Evolutionary conservation across 2,888 invertebrate species (phyloP).

Genomic region (Andrena flavipes): DNA sequence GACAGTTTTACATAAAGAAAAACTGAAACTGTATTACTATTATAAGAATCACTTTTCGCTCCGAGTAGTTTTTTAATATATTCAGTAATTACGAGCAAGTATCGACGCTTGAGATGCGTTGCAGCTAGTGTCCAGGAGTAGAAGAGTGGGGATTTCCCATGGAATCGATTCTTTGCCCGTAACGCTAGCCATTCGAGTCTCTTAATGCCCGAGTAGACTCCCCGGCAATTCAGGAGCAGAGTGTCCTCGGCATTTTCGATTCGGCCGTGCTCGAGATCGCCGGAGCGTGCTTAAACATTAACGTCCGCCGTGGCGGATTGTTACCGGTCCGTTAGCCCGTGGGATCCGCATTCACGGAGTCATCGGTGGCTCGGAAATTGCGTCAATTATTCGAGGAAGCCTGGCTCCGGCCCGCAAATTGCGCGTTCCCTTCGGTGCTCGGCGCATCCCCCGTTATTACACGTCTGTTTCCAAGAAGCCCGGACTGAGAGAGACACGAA

Average conservation of each 20-base stretch:
- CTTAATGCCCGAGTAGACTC: slow-evolving; percentile 19
- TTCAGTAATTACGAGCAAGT: too few relatives aligned
- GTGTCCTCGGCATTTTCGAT: slow-evolving; percentile 41
- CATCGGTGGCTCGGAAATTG: slow-evolving; percentile 68
- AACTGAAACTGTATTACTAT: too few relatives aligned
- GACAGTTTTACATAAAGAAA: too few relatives aligned
- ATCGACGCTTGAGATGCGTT: too few relatives aligned
- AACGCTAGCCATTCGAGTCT: slow-evolving; percentile 23
- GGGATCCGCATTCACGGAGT: slow-evolving; percentile 63
- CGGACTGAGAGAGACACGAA: neutral
- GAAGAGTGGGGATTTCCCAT: neutral
- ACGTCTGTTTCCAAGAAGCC: slow-evolving; percentile 15
- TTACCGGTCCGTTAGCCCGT: slow-evolving; percentile 48
- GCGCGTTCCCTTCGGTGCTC: slow-evolving; percentile 53
- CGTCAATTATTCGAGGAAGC: slow-evolving; percentile 72
- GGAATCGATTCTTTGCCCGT: neutral
- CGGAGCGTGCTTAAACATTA: slow-evolving; percentile 44
- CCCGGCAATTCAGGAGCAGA: slow-evolving; percentile 4
- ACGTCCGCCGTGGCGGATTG: slow-evolving; percentile 40
- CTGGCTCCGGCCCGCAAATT: slow-evolving; percentile 59
- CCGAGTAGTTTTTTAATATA: too few relatives aligned
- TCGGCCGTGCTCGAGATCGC: slow-evolving; percentile 34
- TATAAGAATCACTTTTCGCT: too few relatives aligned
- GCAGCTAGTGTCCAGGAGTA: neutral
- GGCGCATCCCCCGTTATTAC: slow-evolving; percentile 46